A percentile compares a stretch with the other conserved stretches of the same genome.
These are phyloP conservation scores for Philaenus spumarius DNA, from an alignment of 1,140 invertebrate genomes.

Conservation along the genomic window DNA sequence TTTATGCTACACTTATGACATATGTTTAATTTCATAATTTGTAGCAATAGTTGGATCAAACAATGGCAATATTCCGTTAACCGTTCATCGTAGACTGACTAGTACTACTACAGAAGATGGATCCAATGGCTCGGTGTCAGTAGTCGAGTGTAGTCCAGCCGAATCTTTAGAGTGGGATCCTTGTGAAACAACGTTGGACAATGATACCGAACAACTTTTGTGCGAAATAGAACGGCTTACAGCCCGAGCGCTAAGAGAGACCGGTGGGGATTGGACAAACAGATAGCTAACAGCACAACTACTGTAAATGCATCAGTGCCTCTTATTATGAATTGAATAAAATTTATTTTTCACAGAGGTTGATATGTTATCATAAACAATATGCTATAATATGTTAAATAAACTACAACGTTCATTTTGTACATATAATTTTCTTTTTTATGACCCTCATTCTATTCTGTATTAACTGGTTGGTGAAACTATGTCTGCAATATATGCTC, in stretches of 20 bases:
- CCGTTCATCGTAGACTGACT: neutral
- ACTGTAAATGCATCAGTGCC: no score
- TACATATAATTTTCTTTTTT: no score
- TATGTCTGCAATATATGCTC: no score
- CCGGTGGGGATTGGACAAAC: conserved; percentile 24
- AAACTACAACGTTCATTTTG: no score
- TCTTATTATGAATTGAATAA: no score
- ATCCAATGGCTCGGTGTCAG: conserved; percentile 7
- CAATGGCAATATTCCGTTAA: neutral
- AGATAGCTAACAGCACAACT: conserved; percentile 3
- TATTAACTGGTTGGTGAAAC: no score
- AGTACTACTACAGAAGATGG: conserved; percentile 11
- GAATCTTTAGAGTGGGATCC: conserved; percentile 29
- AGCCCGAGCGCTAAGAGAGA: conserved; percentile 24
- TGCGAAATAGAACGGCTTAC: conserved; percentile 27
- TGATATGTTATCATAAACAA: no score
- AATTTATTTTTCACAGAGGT: no score
- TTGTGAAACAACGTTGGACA: conserved; percentile 18
- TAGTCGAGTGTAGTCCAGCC: conserved; percentile 12
- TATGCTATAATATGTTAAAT: no score
- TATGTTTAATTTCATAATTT: neutral
- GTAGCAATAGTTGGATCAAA: neutral
- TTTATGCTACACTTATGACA: neutral
- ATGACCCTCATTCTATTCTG: no score
- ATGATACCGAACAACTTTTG: conserved; percentile 27